phyloP scores from a whole-genome alignment of 1,140 invertebrate genomes.

The Dendroctonus ponderosae region DNA sequence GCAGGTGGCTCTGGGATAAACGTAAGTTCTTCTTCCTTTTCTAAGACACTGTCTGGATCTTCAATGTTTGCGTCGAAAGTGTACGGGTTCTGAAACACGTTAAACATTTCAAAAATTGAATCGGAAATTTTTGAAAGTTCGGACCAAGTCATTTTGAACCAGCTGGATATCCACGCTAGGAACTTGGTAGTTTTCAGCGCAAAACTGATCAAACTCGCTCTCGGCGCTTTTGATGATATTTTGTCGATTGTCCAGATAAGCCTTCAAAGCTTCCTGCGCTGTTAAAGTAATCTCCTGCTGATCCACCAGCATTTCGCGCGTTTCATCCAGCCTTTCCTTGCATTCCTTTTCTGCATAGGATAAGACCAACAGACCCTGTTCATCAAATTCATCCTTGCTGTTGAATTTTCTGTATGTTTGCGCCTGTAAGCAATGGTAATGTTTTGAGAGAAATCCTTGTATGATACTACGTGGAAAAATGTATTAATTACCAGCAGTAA shows the following conservation, averaged over 20 bases:
- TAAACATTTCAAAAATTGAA: neutral
- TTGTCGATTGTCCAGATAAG: slow-evolving; percentile 29
- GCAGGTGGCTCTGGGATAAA: slow-evolving; percentile 4
- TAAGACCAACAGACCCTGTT: slow-evolving; percentile 12
- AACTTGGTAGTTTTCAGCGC: slow-evolving; percentile 35
- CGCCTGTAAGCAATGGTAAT: slow-evolving; percentile 14
- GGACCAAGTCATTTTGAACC: slow-evolving; percentile 21
- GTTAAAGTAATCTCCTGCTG: slow-evolving; percentile 42
- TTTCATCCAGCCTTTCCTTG: slow-evolving; percentile 24
- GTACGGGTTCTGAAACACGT: neutral
- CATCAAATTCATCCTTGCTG: slow-evolving; percentile 19
- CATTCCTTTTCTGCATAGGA: slow-evolving; percentile 31
- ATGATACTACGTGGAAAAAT: too few relatives aligned
- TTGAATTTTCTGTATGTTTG: slow-evolving; percentile 35
- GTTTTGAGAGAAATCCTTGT: neutral
- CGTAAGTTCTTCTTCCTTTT: neutral
- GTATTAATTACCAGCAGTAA: slow-evolving; percentile 19
- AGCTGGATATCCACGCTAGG: slow-evolving; percentile 19
- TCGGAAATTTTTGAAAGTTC: neutral
- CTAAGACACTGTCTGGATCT: neutral
- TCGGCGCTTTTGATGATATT: slow-evolving; percentile 33
- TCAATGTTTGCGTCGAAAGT: slow-evolving; percentile 10
- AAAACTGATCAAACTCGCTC: slow-evolving; percentile 39
- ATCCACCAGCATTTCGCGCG: slow-evolving; percentile 21
- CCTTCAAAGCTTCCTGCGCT: slow-evolving; percentile 39